A percentile compares a stretch with the other conserved stretches of the same genome.
Conservation (phyloP, 2,888 invertebrate genomes). For the Lycophotia porphyrea region DNA sequence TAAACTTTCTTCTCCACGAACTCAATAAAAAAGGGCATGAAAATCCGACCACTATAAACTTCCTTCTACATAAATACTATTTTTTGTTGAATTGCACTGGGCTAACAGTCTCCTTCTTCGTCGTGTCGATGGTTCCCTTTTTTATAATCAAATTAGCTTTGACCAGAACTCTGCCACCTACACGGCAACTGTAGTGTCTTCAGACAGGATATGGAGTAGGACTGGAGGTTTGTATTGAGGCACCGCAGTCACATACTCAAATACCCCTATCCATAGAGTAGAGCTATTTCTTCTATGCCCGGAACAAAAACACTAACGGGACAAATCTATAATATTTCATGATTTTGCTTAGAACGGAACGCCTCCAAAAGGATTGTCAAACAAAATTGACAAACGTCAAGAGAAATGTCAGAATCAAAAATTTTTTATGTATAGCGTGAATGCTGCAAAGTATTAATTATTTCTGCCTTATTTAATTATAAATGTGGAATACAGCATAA, state of each 20-base stretch:
- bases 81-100: too few species aligned
- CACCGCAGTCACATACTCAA: not conserved
- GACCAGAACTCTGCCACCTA: too few species aligned
- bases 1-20: too few species aligned
- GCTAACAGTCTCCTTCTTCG: too few species aligned
- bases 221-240: not conserved
- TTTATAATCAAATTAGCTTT: too few species aligned
- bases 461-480: constrained; percentile 20
- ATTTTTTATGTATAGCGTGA: constrained; percentile 8
- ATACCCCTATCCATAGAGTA: not conserved
- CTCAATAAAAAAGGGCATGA: too few species aligned
- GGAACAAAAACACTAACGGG: too few species aligned
- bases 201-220: not conserved
- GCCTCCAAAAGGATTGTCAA: constrained; percentile 1
- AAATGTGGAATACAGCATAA: constrained; percentile 12
- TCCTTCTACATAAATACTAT: too few species aligned
- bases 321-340: not conserved
- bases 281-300: too few species aligned
- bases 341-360: constrained; percentile 28
- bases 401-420: constrained; percentile 43
- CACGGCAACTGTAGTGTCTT: too few species aligned
- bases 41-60: too few species aligned
- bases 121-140: too few species aligned
- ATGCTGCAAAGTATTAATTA: not conserved
- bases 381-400: constrained; percentile 30